Evolutionary conservation across 2,797 vertebrate genomes (phyloP), one percentile per base, ranked within the genome.

Genomic region (Sardinella longiceps): DNA sequence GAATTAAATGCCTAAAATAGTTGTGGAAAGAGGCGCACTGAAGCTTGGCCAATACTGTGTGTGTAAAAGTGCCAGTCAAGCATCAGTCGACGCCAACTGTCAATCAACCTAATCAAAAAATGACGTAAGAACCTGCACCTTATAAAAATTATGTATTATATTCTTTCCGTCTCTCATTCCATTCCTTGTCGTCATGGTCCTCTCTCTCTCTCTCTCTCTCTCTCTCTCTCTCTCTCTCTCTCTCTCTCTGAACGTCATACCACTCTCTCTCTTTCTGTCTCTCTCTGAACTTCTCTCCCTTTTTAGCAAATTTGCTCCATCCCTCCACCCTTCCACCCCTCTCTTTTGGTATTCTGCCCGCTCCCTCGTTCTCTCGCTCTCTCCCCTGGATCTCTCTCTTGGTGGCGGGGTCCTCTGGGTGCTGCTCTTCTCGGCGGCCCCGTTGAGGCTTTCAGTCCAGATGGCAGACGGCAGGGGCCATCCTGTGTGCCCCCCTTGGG

Each of bases 381-480:
- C 70, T 77, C 70, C 70, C 15, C 37, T 37, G 70, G 70, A 77
- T 77, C 37, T 77, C 70, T 43, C 37, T 5, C n/a, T n/a, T n/a
- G n/a, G 7, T 23, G 33, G 15, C 37, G 37, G 15, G 70, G n/a
- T 88, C 87, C 87, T 87, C 80, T 12, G 83, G 81, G 85, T 80
- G 81, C 66, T 86, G 88, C 84, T 88, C 87, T 89, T 89, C 87
- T 83, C 77, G 58, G 58, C 56, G 20, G 87, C 85, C 87, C 53
- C 83, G 83, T 63, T 23, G 82, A 18, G 85, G 84, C 56, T 81
- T 81, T 82, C 60, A 51, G 80, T 86, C 86, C 91, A 92, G 89
- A 90, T 88, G 87, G 87, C 83, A 85, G 82, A 60, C 74, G 85
- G 85, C 80, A 58, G 80, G 86, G 82, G 30, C 60, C 60, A 43